These are phyloP conservation scores for Cinara cedri DNA, from an alignment of 2,888 invertebrate species.

Conservation along the genomic window DNA sequence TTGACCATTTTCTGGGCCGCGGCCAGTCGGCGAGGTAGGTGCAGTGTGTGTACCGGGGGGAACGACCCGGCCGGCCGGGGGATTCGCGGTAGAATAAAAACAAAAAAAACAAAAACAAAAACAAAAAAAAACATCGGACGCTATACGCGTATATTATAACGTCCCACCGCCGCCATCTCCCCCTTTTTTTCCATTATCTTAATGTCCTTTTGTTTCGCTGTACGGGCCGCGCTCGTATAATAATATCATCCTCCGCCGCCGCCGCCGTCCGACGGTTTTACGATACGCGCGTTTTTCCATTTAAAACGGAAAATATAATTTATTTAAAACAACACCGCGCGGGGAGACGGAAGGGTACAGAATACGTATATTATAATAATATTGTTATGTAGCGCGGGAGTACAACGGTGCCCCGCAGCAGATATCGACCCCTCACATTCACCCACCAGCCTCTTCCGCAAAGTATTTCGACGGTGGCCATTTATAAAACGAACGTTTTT, in stretches of 20 bases:
- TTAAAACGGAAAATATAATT: constrained; percentile 55
- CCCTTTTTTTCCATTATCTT: constrained; percentile 53
- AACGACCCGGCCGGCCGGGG: background rate
- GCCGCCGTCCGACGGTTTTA: constrained; percentile 17
- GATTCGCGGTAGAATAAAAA: constrained; percentile 27
- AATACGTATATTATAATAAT: background rate
- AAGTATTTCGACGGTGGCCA: constrained; percentile 17
- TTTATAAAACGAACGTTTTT: constrained; percentile 42
- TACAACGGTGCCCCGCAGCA: too few species aligned
- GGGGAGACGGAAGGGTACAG: constrained; percentile 25
- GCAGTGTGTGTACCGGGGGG: too few species aligned
- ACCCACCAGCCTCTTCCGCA: background rate
- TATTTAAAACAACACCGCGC: constrained; percentile 43
- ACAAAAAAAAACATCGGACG: constrained; percentile 31
- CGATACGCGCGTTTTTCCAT: constrained; percentile 35
- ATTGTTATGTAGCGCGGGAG: too few species aligned
- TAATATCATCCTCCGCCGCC: background rate
- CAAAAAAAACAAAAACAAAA: too few species aligned
- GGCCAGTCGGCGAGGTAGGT: constrained; percentile 34
- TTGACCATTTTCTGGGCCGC: constrained; percentile 53
- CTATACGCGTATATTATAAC: constrained; percentile 12
- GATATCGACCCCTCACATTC: background rate
- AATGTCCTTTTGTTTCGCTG: constrained; percentile 46
- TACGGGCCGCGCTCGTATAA: background rate
- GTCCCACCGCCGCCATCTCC: background rate